phyloP scores from a whole-genome alignment of 2,888 invertebrate species.

The Cryptosula pallasiana region DNA sequence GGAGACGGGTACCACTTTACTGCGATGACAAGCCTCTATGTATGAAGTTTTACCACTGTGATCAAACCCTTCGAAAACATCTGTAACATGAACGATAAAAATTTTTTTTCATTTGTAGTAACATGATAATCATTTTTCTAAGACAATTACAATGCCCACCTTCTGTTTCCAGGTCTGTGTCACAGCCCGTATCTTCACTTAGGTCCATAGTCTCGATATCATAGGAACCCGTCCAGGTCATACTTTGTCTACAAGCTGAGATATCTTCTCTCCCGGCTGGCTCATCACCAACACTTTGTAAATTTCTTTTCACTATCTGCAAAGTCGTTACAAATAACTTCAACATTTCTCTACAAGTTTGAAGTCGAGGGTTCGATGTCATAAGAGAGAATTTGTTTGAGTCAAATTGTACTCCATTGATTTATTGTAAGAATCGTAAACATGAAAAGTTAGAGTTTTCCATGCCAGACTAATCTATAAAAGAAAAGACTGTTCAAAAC shows the following conservation, averaged over 20 bases:
- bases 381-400: too few species aligned
- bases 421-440: too few species aligned
- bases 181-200: conserved; percentile 44
- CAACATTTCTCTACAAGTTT: too few species aligned
- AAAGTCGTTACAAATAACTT: too few species aligned
- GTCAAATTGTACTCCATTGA: too few species aligned
- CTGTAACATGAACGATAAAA: conserved; percentile 29
- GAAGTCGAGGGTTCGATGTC: too few species aligned
- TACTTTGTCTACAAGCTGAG: conserved; percentile 8
- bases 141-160: conserved; percentile 30
- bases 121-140: background rate
- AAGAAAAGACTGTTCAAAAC: too few species aligned
- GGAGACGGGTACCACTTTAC: conserved; percentile 48
- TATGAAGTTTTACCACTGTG: conserved; percentile 45
- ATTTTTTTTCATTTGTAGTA: too few species aligned
- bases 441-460: too few species aligned
- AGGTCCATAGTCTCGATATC: background rate
- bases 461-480: too few species aligned
- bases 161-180: conserved; percentile 48
- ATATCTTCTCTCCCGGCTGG: background rate
- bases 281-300: background rate
- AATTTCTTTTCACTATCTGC: conserved; percentile 16
- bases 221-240: conserved; percentile 1
- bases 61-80: conserved; percentile 39
- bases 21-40: conserved; percentile 45